A percentile compares a stretch with the other conserved stretches of the same genome.
Conservation (phyloP, 1,140 invertebrate species). For the Listronotus bonariensis region DNA sequence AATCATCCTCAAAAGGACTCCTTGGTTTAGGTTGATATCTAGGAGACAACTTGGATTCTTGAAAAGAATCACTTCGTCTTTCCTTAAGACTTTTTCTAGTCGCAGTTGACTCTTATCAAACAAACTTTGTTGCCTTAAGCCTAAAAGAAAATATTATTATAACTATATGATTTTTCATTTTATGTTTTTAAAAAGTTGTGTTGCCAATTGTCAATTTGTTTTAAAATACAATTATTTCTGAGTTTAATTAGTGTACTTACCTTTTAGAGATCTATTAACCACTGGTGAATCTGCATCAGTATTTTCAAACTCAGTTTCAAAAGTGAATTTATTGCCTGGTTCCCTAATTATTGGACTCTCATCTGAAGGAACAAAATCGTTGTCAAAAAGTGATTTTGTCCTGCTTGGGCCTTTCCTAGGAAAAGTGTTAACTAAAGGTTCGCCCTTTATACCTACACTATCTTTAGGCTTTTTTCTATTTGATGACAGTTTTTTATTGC, state of each 20-base stretch:
- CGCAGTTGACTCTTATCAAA: constrained; percentile 36
- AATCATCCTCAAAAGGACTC: constrained; percentile 75
- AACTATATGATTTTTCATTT: not conserved
- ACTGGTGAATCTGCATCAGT: constrained; percentile 31
- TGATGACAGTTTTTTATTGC: constrained; percentile 44
- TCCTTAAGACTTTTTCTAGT: constrained; percentile 34
- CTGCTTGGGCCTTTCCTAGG: constrained; percentile 44
- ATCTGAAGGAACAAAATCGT: constrained; percentile 63
- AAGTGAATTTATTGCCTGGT: constrained; percentile 39
- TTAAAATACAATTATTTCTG: not conserved
- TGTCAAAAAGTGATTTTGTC: constrained; percentile 69
- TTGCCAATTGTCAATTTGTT: not conserved
- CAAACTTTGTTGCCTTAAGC: constrained; percentile 35
- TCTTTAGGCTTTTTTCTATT: constrained; percentile 47
- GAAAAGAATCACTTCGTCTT: constrained; percentile 16
- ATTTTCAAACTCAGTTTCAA: constrained; percentile 48
- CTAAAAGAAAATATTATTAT: not conserved
- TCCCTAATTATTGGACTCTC: constrained; percentile 39
- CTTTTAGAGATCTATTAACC: constrained; percentile 15
- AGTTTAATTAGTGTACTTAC: not conserved
- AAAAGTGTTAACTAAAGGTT: constrained; percentile 42
- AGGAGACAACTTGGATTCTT: constrained; percentile 39
- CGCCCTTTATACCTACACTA: constrained; percentile 44
- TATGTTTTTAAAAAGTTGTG: not conserved
- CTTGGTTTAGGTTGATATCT: constrained; percentile 58